Conservation (phyloP, 2,797 vertebrate species). For the Liasis olivaceus region DNA sequence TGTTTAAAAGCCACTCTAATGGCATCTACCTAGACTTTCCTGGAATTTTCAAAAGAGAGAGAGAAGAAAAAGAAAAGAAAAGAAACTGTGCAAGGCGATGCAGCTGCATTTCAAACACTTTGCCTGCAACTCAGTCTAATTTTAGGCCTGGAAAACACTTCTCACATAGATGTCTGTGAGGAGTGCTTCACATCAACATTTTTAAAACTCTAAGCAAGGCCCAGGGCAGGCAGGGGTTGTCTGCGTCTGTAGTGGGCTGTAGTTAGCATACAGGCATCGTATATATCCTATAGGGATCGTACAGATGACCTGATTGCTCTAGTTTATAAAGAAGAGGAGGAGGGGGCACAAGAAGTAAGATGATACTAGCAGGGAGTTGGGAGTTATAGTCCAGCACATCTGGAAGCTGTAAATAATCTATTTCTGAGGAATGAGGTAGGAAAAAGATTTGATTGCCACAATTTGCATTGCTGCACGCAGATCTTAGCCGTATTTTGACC, state of each 20-base stretch:
- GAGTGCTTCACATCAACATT: not conserved
- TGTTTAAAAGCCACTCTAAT: not conserved
- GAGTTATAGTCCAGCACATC: not conserved
- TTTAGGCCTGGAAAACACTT: not conserved
- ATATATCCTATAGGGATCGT: not conserved
- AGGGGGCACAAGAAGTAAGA: not conserved
- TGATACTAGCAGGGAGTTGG: not conserved
- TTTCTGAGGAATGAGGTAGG: not conserved
- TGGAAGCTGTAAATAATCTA: not conserved
- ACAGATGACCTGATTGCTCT: not conserved
- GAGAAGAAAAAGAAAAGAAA: not conserved
- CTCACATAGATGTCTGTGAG: not conserved
- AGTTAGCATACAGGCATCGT: not conserved
- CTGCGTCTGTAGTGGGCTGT: not conserved
- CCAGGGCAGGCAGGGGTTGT: not conserved
- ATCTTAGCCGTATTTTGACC: not conserved
- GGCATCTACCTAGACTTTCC: not conserved
- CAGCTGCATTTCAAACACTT: not conserved
- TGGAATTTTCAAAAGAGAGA: not conserved
- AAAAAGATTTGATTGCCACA: not conserved
- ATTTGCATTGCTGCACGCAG: not conserved
- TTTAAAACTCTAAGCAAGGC: not conserved
- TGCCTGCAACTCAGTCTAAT: not conserved
- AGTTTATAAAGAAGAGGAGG: not conserved
- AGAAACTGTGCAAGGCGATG: not conserved